phyloP scores from a whole-genome alignment of 1,140 invertebrate species.

The Saccostrea cuccullata region DNA sequence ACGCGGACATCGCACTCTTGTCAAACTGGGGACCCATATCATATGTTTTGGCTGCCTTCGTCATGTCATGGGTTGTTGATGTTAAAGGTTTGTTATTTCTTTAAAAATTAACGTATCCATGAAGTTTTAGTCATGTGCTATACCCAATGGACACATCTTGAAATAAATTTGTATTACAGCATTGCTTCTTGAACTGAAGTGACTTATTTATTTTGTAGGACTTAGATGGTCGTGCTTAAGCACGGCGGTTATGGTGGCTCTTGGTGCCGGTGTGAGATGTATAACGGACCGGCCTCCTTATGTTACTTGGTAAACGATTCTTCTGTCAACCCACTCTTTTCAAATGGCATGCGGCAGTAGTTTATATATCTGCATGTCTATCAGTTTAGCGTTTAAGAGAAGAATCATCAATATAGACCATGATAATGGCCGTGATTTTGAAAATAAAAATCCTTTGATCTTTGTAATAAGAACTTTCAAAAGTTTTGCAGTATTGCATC shows the following conservation, averaged over 20 bases:
- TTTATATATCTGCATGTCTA: too few species aligned
- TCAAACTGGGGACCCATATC: constrained; percentile 81
- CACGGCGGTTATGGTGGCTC: constrained; percentile 60
- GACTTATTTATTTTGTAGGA: constrained; percentile 56
- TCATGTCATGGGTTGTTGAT: constrained; percentile 78
- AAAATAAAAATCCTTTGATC: too few species aligned
- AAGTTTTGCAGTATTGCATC: too few species aligned
- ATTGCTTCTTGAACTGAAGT: not conserved
- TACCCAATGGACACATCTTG: too few species aligned
- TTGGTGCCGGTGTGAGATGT: constrained; percentile 70
- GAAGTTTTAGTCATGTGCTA: too few species aligned
- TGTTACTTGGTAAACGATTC: constrained; percentile 63
- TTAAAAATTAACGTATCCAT: too few species aligned
- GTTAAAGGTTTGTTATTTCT: constrained; percentile 63
- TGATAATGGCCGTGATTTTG: too few species aligned
- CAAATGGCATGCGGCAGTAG: not conserved
- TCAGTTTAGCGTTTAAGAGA: too few species aligned
- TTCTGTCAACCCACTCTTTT: not conserved
- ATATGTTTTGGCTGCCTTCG: constrained; percentile 78
- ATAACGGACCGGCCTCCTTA: constrained; percentile 64
- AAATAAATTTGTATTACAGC: too few species aligned
- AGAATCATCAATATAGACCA: too few species aligned
- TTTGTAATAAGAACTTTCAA: too few species aligned
- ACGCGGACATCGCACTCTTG: constrained; percentile 79
- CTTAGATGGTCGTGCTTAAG: constrained; percentile 68